Evolutionary conservation across 2,797 vertebrate genomes (phyloP).

Genomic region (Alosa sapidissima): DNA sequence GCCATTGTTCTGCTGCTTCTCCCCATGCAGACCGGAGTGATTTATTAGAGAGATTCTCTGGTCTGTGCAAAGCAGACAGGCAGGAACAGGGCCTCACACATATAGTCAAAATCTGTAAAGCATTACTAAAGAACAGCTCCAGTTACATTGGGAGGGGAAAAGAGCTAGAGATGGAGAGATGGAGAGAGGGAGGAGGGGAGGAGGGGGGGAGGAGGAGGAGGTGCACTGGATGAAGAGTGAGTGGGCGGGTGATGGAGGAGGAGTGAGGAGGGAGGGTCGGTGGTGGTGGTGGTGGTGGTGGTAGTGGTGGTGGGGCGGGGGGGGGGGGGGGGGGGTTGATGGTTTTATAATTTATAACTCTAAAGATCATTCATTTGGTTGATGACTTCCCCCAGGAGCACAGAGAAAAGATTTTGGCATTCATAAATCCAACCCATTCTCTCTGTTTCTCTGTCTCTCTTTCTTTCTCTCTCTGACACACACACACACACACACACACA

Average conservation of each 20-base stretch:
- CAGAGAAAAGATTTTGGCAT: conserved; percentile 43
- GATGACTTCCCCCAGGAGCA: conserved; percentile 45
- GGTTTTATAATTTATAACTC: conserved; percentile 46
- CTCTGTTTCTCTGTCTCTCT: background rate
- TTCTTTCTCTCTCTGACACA: background rate
- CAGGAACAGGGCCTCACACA: background rate
- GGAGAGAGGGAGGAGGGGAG: background rate
- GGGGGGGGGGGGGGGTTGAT: conserved; percentile 34
- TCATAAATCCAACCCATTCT: conserved; percentile 39
- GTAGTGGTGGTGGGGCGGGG: background rate
- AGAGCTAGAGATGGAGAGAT: conserved; percentile 14
- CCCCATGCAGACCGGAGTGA: background rate
- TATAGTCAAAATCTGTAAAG: conserved; percentile 49
- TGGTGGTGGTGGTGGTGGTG: too few species aligned
- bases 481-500: conserved; percentile 2
- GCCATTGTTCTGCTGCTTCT: background rate
- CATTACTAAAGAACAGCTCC: conserved; percentile 46
- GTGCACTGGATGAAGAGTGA: background rate
- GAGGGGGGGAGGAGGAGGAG: background rate
- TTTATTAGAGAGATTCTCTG: background rate
- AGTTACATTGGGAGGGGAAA: conserved; percentile 26
- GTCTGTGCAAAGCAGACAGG: background rate
- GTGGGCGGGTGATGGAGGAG: background rate
- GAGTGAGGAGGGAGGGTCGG: background rate
- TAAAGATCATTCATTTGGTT: conserved; percentile 54